Base-by-base conservation (phyloP, 2,888 invertebrate species). In the Zaprionus lineosus region DNA sequence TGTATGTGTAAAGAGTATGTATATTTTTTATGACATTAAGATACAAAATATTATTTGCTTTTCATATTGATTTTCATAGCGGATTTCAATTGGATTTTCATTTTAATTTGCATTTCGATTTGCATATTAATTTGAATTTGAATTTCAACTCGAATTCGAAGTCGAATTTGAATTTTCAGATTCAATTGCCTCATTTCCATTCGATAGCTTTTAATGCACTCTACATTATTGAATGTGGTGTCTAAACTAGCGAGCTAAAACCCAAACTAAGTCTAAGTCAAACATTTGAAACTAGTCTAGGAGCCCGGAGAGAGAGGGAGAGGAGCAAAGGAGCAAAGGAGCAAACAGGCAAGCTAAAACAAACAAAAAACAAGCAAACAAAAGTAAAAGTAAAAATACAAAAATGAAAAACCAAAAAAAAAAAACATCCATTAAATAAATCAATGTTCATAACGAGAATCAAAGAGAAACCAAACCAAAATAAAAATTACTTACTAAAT, bases 191-290 rank as follows among this genome's bases (percentile, higher is more conserved):
- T n/a, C n/a, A n/a, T n/a, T n/a, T n/a, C n/a, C n/a, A 21, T 37
- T 37, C 11, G 2, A 52, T 48, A 52, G 41, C 34, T 50, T 43
- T 53, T 58, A 59, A 59, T 36, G 16, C 33, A 48, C 48, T 51
- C 55, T 55, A 58, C 61, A 60, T 55, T 57, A 51, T 55, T 50
- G 36, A 55, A 52, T 68, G 74, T 72, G 77, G 77, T 58, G 60
- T 72, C 68, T 68, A 72, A 28, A 43, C 51, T 72, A 72, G 72
- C 63, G 78, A 72, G 74, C 74, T 78, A 74, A 60, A 65, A 65
- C 51, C 53, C 47, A 59, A 63, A 63, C 8, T 55, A 63, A 4
- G 46, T 26, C 41, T 64, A 66, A 52, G 57, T 36, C 33, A 21
- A n/a, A 51, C 21, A 62, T 56, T 66, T 66, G 14, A 70, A 58